phyloP scores from a whole-genome alignment of 2,888 invertebrate genomes.

The Digitonthophagus gazella region DNA sequence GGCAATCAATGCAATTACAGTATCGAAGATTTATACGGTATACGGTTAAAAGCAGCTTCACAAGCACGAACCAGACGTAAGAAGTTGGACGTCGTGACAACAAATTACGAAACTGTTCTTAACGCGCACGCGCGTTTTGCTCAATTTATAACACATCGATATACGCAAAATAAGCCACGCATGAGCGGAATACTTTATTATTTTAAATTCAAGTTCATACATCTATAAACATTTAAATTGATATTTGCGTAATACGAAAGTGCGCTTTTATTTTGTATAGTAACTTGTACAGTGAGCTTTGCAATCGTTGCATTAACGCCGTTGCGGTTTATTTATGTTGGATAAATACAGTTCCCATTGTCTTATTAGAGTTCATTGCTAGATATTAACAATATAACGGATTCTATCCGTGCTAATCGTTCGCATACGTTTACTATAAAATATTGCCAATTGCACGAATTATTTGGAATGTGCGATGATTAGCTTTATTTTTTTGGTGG shows the following conservation, averaged over 20 bases:
- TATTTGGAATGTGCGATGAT: neutral
- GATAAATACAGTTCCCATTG: neutral
- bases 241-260: too few relatives aligned
- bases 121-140: neutral
- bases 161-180: neutral
- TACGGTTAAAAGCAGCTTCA: constrained; percentile 1
- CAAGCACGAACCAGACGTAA: neutral
- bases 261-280: too few relatives aligned
- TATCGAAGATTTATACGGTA: neutral
- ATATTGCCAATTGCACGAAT: neutral
- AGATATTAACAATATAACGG: neutral
- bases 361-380: neutral
- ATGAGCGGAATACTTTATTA: neutral
- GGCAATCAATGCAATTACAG: constrained; percentile 1
- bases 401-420: neutral
- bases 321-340: neutral
- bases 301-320: neutral
- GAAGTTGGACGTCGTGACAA: constrained; percentile 3
- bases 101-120: constrained; percentile 10
- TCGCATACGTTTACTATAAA: neutral
- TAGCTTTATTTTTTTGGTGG: too few relatives aligned
- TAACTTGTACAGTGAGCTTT: neutral
- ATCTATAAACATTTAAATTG: neutral
- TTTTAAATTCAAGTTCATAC: neutral
- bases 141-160: neutral